Percentiles rank a stretch among this genome's conserved stretches.
Conservation (phyloP, 2,888 invertebrate species). For the Clunio marinus region DNA sequence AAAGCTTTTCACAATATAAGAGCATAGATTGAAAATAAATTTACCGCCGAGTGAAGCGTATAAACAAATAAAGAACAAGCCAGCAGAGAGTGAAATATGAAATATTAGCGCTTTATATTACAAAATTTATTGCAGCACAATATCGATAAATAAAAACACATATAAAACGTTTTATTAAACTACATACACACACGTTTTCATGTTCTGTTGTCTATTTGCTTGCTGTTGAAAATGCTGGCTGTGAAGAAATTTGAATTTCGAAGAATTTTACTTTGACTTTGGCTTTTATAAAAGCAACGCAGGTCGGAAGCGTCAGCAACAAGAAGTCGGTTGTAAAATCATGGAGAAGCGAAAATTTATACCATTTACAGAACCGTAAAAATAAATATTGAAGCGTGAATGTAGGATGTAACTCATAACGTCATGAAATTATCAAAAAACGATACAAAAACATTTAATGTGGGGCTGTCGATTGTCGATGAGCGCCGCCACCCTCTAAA, state of each 20-base stretch:
- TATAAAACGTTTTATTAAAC: slow-evolving; percentile 22
- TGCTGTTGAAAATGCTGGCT: too few relatives aligned
- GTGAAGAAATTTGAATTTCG: too few relatives aligned
- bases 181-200: too few relatives aligned
- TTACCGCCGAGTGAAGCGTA: slow-evolving; percentile 23
- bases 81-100: slow-evolving; percentile 17
- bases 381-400: slow-evolving; percentile 1
- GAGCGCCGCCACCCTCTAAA: not conserved
- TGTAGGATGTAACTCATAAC: slow-evolving; percentile 13
- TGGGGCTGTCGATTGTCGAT: too few relatives aligned
- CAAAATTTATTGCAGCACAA: slow-evolving; percentile 35
- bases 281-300: too few relatives aligned
- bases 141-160: slow-evolving; percentile 37
- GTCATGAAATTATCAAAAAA: slow-evolving; percentile 25
- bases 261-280: too few relatives aligned
- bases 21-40: slow-evolving; percentile 17
- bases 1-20: slow-evolving; percentile 10
- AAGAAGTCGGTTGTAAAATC: not conserved
- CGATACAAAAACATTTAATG: not conserved
- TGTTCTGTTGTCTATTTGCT: too few relatives aligned
- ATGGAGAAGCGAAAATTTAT: too few relatives aligned
- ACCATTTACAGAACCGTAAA: not conserved
- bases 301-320: too few relatives aligned
- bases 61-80: slow-evolving; percentile 32
- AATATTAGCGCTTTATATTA: slow-evolving; percentile 35